Evolutionary conservation across 2,888 invertebrate species (phyloP).

Genomic region (Ornithoptera alexandrae): DNA sequence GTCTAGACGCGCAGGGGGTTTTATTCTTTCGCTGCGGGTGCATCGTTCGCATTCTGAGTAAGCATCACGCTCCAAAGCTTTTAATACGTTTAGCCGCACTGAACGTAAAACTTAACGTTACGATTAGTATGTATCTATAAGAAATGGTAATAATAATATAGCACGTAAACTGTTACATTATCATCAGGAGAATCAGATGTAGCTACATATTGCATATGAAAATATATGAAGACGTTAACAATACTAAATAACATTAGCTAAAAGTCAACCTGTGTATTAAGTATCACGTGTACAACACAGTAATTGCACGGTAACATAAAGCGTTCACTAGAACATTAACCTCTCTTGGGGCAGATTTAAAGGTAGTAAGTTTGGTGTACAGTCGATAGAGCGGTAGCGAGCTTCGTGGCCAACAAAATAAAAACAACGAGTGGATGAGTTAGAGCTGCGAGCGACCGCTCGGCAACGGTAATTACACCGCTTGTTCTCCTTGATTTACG

Average conservation of each 20-base stretch:
- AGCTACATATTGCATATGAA: neutral
- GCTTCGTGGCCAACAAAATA: slow-evolving; percentile 73
- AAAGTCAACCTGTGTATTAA: slow-evolving; percentile 12
- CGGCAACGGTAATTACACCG: slow-evolving; percentile 80
- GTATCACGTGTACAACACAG: slow-evolving; percentile 43
- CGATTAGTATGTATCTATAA: neutral
- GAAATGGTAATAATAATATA: no score
- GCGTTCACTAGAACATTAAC: slow-evolving; percentile 68
- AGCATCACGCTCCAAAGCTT: slow-evolving; percentile 2
- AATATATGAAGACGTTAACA: neutral
- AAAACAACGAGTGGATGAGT: slow-evolving; percentile 77
- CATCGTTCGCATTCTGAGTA: slow-evolving; percentile 15
- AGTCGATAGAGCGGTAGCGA: slow-evolving; percentile 75
- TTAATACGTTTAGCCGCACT: slow-evolving; percentile 1
- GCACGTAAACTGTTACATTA: neutral
- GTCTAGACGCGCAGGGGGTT: slow-evolving; percentile 16
- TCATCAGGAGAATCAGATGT: neutral
- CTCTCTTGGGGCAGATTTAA: slow-evolving; percentile 73
- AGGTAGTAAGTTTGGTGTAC: slow-evolving; percentile 72
- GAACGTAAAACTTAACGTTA: neutral
- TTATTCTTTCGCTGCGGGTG: slow-evolving; percentile 16
- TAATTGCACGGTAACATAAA: slow-evolving; percentile 70
- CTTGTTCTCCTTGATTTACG: slow-evolving; percentile 81
- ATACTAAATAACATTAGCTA: neutral
- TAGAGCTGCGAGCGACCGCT: slow-evolving; percentile 77